Percentiles rank a stretch among this genome's conserved stretches.
These are phyloP conservation scores for Mythimna impura DNA, from an alignment of 2,888 invertebrate genomes.

Conservation along the genomic window DNA sequence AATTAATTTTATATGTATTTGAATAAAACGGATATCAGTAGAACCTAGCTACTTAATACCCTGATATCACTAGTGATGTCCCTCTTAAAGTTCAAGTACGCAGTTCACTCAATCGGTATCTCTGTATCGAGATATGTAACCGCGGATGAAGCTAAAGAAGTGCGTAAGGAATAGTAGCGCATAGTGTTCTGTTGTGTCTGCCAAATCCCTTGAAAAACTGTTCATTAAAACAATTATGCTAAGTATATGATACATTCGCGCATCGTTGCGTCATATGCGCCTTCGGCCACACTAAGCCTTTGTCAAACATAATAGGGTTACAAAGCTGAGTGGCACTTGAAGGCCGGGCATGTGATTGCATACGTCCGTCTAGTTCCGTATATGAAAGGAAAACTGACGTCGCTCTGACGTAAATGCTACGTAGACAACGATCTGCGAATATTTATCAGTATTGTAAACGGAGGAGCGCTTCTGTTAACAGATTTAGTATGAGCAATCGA, in stretches of 20 bases:
- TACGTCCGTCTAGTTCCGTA: conserved; percentile 38
- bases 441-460: conserved; percentile 57
- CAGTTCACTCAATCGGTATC: conserved; percentile 5
- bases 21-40: not conserved
- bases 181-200: not conserved
- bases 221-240: conserved; percentile 1
- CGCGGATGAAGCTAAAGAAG: not conserved
- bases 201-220: not conserved
- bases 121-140: not conserved
- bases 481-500: conserved; percentile 67
- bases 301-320: conserved; percentile 54
- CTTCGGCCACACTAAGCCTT: conserved; percentile 40
- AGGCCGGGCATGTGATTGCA: conserved; percentile 51
- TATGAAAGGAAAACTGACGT: conserved; percentile 53
- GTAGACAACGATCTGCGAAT: conserved; percentile 52
- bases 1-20: conserved; percentile 1
- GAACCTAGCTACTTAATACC: not conserved
- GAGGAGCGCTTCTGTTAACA: conserved; percentile 58
- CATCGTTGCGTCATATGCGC: conserved; percentile 27
- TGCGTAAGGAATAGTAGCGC: not conserved
- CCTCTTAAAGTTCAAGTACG: conserved; percentile 24
- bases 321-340: conserved; percentile 56
- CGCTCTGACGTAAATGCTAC: conserved; percentile 57
- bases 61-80: conserved; percentile 24
- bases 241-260: conserved; percentile 12